Evolutionary conservation across 2,888 invertebrate species (phyloP).

Genomic region (Drosophila cognata): DNA sequence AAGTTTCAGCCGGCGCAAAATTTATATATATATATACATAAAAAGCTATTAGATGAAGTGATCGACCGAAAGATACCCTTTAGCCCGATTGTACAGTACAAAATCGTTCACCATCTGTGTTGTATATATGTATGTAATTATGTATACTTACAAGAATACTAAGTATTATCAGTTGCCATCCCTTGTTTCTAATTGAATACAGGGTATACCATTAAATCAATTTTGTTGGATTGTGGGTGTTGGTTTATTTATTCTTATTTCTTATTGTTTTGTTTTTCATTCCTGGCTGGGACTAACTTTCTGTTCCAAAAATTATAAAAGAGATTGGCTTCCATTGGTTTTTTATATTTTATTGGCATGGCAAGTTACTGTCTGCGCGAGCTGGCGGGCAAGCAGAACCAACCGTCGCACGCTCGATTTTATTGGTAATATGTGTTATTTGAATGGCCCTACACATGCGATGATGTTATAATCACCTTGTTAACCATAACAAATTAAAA

Average conservation of each 20-base stretch:
- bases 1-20: slow-evolving; percentile 32
- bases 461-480: slow-evolving; percentile 46
- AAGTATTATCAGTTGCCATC: background rate
- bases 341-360: slow-evolving; percentile 39
- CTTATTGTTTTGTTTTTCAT: slow-evolving; percentile 1
- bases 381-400: slow-evolving; percentile 10
- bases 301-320: slow-evolving; percentile 53
- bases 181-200: background rate
- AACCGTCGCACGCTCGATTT: slow-evolving; percentile 42
- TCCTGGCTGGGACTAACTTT: slow-evolving; percentile 24
- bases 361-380: slow-evolving; percentile 8
- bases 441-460: slow-evolving; percentile 10
- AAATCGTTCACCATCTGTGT: background rate
- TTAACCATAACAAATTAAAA: slow-evolving; percentile 64
- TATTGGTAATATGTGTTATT: slow-evolving; percentile 35
- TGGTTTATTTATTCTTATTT: background rate
- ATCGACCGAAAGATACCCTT: slow-evolving; percentile 5
- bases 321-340: slow-evolving; percentile 62
- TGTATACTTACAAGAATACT: background rate
- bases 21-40: background rate
- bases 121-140: background rate
- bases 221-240: background rate
- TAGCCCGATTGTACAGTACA: background rate
- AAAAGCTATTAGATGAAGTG: background rate
- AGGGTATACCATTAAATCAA: slow-evolving; percentile 10